phyloP scores from a whole-genome alignment of 30 jellyfish, hydroid and myxozoan species.

The Cassiopea xamachana region DNA sequence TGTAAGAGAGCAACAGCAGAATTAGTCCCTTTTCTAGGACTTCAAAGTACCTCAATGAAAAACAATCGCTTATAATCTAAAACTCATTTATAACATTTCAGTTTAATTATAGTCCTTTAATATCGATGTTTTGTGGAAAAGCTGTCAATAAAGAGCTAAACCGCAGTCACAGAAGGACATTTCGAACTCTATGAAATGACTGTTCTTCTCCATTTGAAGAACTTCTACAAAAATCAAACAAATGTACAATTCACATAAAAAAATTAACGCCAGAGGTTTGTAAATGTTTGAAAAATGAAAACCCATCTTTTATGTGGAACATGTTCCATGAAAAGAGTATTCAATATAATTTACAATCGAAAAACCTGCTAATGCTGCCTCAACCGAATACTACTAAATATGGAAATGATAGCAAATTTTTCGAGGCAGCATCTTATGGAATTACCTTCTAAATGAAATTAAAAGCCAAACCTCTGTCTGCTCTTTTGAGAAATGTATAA shows the following conservation, averaged over 20 bases:
- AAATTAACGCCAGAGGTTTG: not conserved
- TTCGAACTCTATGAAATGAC: not conserved
- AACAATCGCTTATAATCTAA: not conserved
- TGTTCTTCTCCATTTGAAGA: not conserved
- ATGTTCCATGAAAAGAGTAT: too few species aligned
- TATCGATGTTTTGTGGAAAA: not conserved
- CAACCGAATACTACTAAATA: too few species aligned
- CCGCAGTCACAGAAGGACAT: not conserved
- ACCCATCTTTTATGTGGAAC: not conserved
- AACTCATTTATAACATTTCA: not conserved
- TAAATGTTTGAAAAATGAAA: too few species aligned
- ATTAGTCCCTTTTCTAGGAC: too few species aligned
- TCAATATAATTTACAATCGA: too few species aligned
- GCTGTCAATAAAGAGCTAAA: not conserved
- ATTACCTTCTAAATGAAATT: too few species aligned
- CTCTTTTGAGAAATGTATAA: too few species aligned
- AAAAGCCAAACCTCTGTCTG: too few species aligned
- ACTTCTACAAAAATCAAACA: not conserved
- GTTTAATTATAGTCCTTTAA: not conserved
- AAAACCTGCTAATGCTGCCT: too few species aligned
- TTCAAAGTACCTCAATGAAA: not conserved
- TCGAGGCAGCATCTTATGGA: too few species aligned
- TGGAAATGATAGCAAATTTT: too few species aligned
- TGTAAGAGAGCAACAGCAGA: too few species aligned
- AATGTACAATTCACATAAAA: not conserved